A percentile compares a stretch with the other conserved stretches of the same genome.
These are phyloP conservation scores for Melanostigma gelatinosum DNA, from an alignment of 2,113 vertebrate genomes.

Conservation along the genomic window DNA sequence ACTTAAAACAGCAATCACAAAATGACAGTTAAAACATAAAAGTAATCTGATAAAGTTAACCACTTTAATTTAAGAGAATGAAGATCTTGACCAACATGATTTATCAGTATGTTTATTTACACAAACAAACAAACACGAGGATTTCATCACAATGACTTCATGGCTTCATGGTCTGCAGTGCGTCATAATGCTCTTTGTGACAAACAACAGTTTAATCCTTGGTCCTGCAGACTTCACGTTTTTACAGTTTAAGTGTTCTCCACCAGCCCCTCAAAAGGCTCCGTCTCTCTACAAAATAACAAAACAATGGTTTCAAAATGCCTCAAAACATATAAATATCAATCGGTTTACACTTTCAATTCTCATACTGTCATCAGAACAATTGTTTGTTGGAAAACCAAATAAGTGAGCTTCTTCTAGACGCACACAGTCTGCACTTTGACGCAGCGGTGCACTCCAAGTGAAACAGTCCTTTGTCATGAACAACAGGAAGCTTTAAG, in stretches of 20 bases:
- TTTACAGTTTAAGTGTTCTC: background rate
- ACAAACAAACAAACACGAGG: background rate
- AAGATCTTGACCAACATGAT: background rate
- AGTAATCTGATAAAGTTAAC: background rate
- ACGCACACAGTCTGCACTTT: background rate
- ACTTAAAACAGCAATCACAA: background rate
- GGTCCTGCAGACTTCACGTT: background rate
- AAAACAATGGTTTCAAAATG: constrained; percentile 30
- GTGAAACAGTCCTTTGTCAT: background rate
- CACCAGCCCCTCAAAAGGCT: background rate
- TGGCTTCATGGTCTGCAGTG: background rate
- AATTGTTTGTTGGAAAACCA: background rate
- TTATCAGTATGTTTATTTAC: constrained; percentile 20
- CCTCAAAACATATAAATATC: constrained; percentile 34
- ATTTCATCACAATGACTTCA: background rate
- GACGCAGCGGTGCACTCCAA: background rate
- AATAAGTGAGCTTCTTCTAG: background rate
- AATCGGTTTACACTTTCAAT: background rate
- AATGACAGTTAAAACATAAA: background rate
- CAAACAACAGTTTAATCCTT: background rate
- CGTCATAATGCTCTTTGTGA: background rate
- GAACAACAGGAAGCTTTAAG: background rate
- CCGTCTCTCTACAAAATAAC: constrained; percentile 14
- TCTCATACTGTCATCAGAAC: background rate
- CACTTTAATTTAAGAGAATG: background rate